Conservation (phyloP, 2,113 vertebrate genomes). For the Halichoeres trimaculatus region DNA sequence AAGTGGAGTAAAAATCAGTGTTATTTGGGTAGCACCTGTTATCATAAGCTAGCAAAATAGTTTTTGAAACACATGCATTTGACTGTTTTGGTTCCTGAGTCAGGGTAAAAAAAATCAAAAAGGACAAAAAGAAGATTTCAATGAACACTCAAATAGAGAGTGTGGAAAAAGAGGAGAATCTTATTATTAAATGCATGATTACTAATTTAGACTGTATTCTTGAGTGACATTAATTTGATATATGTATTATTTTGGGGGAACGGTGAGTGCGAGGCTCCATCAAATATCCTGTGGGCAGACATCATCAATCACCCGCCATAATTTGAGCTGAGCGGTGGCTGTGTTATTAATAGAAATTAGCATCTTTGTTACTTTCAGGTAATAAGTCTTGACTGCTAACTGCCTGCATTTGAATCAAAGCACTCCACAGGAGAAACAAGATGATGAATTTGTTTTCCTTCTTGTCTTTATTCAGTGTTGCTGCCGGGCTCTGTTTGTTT, state of each 20-base stretch:
- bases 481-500: conserved; percentile 37
- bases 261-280: conserved; percentile 24
- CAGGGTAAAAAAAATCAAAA: neutral
- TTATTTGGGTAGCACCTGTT: no score
- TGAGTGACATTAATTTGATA: neutral
- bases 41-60: no score
- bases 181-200: neutral
- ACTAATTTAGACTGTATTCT: conserved; percentile 10
- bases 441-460: conserved; percentile 10
- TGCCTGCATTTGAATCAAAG: conserved; percentile 40
- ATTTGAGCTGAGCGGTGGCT: conserved; percentile 48
- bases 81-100: no score
- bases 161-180: no score
- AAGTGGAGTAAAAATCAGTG: no score
- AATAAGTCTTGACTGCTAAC: conserved; percentile 25
- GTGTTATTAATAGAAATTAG: conserved; percentile 61
- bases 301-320: conserved; percentile 51
- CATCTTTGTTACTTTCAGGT: conserved; percentile 55
- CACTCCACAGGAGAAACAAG: conserved; percentile 5
- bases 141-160: neutral
- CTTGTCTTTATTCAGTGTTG: conserved; percentile 3
- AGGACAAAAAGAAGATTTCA: neutral
- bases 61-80: no score
- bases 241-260: neutral
- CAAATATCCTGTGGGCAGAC: conserved; percentile 52